Percentiles rank a stretch among this genome's conserved stretches.
Evolutionary conservation across 1,140 invertebrate genomes (phyloP).

Genomic region (Ceratosolen solmsi): DNA sequence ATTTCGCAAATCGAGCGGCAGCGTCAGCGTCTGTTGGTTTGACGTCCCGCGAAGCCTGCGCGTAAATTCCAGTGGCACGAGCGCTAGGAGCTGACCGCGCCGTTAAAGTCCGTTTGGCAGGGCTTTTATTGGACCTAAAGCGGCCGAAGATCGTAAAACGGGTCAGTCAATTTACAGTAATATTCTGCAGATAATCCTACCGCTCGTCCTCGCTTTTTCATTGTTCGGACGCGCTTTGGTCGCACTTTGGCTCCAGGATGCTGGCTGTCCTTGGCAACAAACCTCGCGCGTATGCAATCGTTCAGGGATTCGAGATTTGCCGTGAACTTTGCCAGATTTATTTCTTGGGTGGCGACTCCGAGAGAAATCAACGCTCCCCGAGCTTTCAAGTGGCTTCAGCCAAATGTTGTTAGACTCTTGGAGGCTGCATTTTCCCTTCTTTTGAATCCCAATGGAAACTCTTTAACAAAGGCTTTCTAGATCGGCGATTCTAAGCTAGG

Average conservation of each 20-base stretch:
- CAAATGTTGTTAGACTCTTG: too few species aligned
- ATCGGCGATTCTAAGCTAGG: too few species aligned
- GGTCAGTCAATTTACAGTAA: slow-evolving; percentile 40
- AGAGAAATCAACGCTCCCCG: neutral
- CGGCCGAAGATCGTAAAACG: slow-evolving; percentile 39
- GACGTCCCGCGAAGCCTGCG: neutral
- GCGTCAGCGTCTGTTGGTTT: slow-evolving; percentile 25
- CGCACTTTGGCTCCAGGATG: too few species aligned
- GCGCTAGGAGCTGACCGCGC: slow-evolving; percentile 19
- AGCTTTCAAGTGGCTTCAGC: too few species aligned
- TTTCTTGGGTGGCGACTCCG: neutral
- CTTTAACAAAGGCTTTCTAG: too few species aligned
- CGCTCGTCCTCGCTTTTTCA: too few species aligned
- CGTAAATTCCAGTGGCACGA: neutral
- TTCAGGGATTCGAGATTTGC: neutral
- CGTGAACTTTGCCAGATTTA: neutral
- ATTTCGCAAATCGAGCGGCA: slow-evolving; percentile 27
- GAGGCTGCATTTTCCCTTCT: too few species aligned
- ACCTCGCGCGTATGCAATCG: too few species aligned
- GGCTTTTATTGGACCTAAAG: slow-evolving; percentile 39
- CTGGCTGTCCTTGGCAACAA: too few species aligned
- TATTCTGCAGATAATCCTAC: neutral
- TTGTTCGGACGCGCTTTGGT: too few species aligned
- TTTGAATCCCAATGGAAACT: too few species aligned
- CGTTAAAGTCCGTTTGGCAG: slow-evolving; percentile 34